These are phyloP conservation scores for Megaceryle maxima DNA, from an alignment of 2,113 vertebrate genomes.

Conservation along the genomic window DNA sequence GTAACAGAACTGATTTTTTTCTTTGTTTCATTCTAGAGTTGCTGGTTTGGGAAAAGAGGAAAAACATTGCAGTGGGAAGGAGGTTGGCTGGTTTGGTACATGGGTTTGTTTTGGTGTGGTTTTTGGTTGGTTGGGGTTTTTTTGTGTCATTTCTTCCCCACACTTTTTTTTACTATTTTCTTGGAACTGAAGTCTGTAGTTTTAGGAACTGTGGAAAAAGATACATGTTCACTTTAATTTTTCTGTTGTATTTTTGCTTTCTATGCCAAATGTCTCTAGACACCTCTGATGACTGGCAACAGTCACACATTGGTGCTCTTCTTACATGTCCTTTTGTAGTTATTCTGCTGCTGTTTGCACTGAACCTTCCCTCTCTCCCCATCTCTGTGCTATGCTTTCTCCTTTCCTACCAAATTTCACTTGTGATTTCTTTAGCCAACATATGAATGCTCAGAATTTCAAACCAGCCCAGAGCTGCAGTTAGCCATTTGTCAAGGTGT, in stretches of 20 bases:
- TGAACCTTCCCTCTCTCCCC: background rate
- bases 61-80: background rate
- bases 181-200: background rate
- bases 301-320: background rate
- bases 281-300: background rate
- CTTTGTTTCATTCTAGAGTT: background rate
- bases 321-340: background rate
- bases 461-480: conserved; percentile 13
- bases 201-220: background rate
- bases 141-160: no score
- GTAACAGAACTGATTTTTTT: background rate
- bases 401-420: background rate
- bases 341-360: background rate
- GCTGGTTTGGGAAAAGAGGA: background rate
- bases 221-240: background rate
- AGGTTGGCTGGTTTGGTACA: background rate
- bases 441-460: background rate
- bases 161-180: background rate
- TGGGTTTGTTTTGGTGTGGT: background rate
- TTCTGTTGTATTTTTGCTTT: background rate
- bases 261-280: no score
- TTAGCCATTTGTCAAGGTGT: conserved; percentile 61
- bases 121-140: background rate
- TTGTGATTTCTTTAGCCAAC: conserved; percentile 2
- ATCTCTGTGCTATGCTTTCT: background rate